Evolutionary conservation across 2,797 vertebrate genomes (phyloP).

Genomic region (Brachyalestes nurse): DNA sequence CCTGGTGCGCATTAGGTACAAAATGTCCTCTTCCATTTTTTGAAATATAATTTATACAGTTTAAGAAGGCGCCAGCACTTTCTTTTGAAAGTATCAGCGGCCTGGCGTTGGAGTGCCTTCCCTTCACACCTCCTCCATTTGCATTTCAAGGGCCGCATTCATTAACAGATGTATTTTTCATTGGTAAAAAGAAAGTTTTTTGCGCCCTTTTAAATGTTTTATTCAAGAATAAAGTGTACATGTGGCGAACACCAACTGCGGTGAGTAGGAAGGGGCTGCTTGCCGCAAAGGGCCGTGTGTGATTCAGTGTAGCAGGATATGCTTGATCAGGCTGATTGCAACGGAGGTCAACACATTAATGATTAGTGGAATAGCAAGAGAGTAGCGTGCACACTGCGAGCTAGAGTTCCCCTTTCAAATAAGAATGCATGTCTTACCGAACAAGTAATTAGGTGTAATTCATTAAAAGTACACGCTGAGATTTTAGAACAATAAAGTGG

Average conservation of each 20-base stretch:
- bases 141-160: slow-evolving; percentile 62
- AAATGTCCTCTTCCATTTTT: slow-evolving; percentile 4
- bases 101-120: slow-evolving; percentile 45
- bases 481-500: slow-evolving; percentile 3
- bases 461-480: background rate
- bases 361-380: slow-evolving; percentile 10
- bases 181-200: slow-evolving; percentile 49
- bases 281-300: background rate
- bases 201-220: slow-evolving; percentile 64
- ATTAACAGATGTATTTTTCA: slow-evolving; percentile 52
- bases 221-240: slow-evolving; percentile 57
- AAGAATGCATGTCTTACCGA: background rate
- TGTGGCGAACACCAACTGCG: slow-evolving; percentile 28
- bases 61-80: slow-evolving; percentile 17
- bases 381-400: background rate
- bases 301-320: slow-evolving; percentile 2
- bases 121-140: slow-evolving; percentile 59
- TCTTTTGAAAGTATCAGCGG: slow-evolving; percentile 16
- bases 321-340: slow-evolving; percentile 15
- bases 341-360: slow-evolving; percentile 9
- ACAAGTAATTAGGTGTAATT: slow-evolving; percentile 19
- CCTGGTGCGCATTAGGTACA: background rate
- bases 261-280: slow-evolving; percentile 19
- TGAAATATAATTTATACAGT: background rate
- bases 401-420: slow-evolving; percentile 9